A percentile compares a stretch with the other conserved stretches of the same genome.
Conservation (phyloP, 1,140 invertebrate species). For the Drosophila erecta region DNA sequence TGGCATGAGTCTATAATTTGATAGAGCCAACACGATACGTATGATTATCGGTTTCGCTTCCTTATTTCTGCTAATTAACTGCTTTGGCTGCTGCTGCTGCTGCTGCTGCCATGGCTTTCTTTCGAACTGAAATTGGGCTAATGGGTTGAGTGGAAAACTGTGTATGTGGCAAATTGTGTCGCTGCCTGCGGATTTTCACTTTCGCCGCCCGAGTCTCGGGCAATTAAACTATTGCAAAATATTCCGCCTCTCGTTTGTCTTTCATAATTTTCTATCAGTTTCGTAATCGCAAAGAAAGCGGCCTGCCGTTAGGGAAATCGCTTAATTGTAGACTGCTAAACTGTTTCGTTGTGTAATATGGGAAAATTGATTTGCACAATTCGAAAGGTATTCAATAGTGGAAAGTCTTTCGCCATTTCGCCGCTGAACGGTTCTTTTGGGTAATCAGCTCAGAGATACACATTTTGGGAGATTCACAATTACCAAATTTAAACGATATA, state of each 20-base stretch:
- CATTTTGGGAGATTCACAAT: too few relatives aligned
- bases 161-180: slow-evolving; percentile 36
- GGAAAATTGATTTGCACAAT: slow-evolving; percentile 20
- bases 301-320: slow-evolving; percentile 55
- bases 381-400: slow-evolving; percentile 8
- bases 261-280: slow-evolving; percentile 53
- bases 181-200: slow-evolving; percentile 45
- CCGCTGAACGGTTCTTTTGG: background rate
- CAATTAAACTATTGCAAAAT: slow-evolving; percentile 74
- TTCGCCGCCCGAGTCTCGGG: slow-evolving; percentile 43
- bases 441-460: too few relatives aligned
- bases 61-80: slow-evolving; percentile 76
- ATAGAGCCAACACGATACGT: slow-evolving; percentile 61
- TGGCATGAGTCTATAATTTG: slow-evolving; percentile 64
- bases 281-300: slow-evolving; percentile 68
- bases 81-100: slow-evolving; percentile 12
- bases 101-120: slow-evolving; percentile 36
- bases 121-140: slow-evolving; percentile 46
- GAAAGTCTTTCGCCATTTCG: slow-evolving; percentile 25
- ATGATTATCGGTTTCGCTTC: slow-evolving; percentile 66
- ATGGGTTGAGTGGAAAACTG: slow-evolving; percentile 40
- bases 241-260: slow-evolving; percentile 28
- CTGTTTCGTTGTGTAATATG: background rate
- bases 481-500: too few relatives aligned
- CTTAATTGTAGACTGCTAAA: slow-evolving; percentile 18